phyloP scores from a whole-genome alignment of 2,113 vertebrate genomes.

The Morone saxatilis region DNA sequence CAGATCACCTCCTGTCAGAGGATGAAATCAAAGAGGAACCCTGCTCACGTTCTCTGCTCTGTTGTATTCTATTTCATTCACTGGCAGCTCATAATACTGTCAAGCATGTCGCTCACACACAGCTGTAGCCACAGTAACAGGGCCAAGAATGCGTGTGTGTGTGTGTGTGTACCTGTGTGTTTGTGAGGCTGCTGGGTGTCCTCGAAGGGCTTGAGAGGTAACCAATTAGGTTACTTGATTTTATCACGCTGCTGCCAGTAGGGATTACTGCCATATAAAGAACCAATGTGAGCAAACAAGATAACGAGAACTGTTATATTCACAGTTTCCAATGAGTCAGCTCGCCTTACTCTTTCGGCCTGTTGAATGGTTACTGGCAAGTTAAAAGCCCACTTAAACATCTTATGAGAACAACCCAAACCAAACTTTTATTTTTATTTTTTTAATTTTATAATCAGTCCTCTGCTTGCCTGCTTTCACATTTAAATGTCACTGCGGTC shows the following conservation, averaged over 20 bases:
- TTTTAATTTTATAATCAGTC: constrained; percentile 29
- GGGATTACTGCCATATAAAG: constrained; percentile 59
- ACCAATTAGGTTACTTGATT: constrained; percentile 63
- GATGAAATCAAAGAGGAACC: constrained; percentile 52
- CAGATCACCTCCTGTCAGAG: constrained; percentile 45
- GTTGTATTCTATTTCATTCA: constrained; percentile 33
- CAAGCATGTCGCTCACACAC: constrained; percentile 11
- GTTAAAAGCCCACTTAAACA: constrained; percentile 30
- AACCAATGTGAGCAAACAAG: constrained; percentile 52
- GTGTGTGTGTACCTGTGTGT: constrained; percentile 22
- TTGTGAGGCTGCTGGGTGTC: constrained; percentile 44
- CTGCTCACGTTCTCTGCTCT: constrained; percentile 12
- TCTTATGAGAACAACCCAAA: constrained; percentile 3
- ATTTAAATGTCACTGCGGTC: constrained; percentile 51
- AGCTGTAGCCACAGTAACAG: constrained; percentile 65
- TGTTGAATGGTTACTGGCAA: constrained; percentile 55
- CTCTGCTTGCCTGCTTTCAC: constrained; percentile 16
- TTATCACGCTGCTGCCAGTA: constrained; percentile 49
- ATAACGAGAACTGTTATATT: constrained; percentile 57
- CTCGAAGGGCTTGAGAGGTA: constrained; percentile 34
- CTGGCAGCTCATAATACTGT: constrained; percentile 23
- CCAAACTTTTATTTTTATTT: constrained; percentile 27
- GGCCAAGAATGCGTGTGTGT: constrained; percentile 43
- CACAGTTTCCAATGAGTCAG: constrained; percentile 69
- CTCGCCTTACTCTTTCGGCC: constrained; percentile 34